These are phyloP conservation scores for Echinometra lucunter DNA, from an alignment of 53 echinoderm and acorn worm species.

Conservation along the genomic window DNA sequence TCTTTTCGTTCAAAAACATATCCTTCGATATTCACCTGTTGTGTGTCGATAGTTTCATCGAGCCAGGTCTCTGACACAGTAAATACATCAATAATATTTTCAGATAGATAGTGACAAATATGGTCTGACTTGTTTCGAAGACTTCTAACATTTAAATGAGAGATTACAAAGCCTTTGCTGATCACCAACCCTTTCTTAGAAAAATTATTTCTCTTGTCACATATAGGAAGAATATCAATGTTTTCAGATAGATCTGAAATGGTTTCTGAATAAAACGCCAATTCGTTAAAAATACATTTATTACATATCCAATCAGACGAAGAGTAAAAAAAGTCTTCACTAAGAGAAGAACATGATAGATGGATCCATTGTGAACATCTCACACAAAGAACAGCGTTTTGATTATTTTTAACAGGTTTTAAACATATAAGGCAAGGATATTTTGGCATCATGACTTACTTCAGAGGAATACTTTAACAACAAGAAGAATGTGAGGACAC, in stretches of 20 bases:
- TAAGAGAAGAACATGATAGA: background rate
- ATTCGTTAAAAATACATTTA: conserved; percentile 28
- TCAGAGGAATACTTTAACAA: background rate
- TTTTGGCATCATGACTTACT: background rate
- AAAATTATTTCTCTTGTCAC: background rate
- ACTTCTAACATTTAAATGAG: conserved; percentile 19
- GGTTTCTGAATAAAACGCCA: background rate
- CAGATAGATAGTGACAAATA: background rate
- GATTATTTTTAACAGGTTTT: conserved; percentile 5
- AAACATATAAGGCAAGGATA: background rate
- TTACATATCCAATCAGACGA: background rate
- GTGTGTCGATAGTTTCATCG: background rate
- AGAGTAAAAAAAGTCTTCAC: conserved; percentile 7
- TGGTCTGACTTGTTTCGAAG: background rate
- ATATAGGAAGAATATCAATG: background rate
- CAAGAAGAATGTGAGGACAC: background rate
- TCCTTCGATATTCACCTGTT: background rate
- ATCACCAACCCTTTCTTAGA: background rate
- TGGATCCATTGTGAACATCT: background rate
- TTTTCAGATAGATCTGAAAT: background rate
- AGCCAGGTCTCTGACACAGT: background rate
- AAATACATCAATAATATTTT: background rate
- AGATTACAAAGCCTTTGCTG: background rate
- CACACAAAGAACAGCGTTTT: background rate
- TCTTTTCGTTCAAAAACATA: background rate